These are phyloP conservation scores for Dolomedes plantarius DNA, from an alignment of 2,888 invertebrate species.

Conservation along the genomic window DNA sequence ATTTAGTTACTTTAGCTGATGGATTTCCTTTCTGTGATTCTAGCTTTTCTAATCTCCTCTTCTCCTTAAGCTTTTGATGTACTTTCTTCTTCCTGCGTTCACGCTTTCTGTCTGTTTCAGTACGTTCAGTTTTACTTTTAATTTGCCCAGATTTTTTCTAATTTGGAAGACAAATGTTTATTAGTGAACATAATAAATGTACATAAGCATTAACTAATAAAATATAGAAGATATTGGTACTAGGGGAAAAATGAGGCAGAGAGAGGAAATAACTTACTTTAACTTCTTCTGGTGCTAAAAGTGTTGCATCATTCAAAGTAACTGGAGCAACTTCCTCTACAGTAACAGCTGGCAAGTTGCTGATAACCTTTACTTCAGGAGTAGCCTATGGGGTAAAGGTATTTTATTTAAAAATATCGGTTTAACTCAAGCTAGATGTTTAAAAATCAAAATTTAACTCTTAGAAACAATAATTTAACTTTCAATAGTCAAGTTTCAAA, in stretches of 20 bases:
- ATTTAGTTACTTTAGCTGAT: constrained; percentile 27
- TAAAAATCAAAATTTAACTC: no score
- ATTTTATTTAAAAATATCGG: no score
- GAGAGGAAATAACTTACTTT: constrained; percentile 77
- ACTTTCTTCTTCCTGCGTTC: constrained; percentile 90
- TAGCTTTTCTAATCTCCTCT: constrained; percentile 75
- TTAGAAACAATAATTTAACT: no score
- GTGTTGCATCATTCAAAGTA: constrained; percentile 87
- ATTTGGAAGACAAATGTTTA: constrained; percentile 69
- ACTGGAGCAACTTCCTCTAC: constrained; percentile 98
- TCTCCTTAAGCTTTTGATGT: constrained; percentile 78
- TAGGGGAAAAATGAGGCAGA: no score
- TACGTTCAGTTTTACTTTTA: constrained; percentile 87
- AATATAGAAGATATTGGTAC: no score
- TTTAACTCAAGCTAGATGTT: no score
- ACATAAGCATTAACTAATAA: no score
- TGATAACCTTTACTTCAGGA: constrained; percentile 92
- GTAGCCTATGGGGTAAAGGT: constrained; percentile 83
- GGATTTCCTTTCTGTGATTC: constrained; percentile 71
- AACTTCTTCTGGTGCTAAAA: constrained; percentile 95
- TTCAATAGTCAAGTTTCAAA: no score
- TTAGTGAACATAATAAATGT: no score
- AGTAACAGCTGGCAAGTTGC: constrained; percentile 90
- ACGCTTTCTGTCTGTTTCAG: constrained; percentile 90
- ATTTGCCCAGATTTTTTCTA: constrained; percentile 78